A percentile compares a stretch with the other conserved stretches of the same genome.
Evolutionary conservation across 2,113 vertebrate species (phyloP).

Genomic region (human (Homo sapiens)): GRCh38 chr7:142166001-142166500

Average conservation of each 20-base stretch:
- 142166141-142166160: constrained; percentile 76
- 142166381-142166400: background rate
- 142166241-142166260: constrained; percentile 80
- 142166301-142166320: background rate
- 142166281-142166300: background rate
- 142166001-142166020: background rate
- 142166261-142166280: fast-evolving
- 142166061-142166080: fast-evolving
- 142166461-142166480: background rate
- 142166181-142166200: constrained; percentile 80
- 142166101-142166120: constrained; percentile 38
- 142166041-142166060: fast-evolving
- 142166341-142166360: background rate
- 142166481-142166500: background rate
- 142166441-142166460: background rate
- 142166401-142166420: background rate
- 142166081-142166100: constrained; percentile 61
- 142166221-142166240: constrained; percentile 60
- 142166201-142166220: fast-evolving
- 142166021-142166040: background rate
- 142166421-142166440: background rate
- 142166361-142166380: background rate
- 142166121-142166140: constrained; percentile 67
- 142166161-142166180: fast-evolving
- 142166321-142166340: fast-evolving